Base-by-base conservation (phyloP, 2,888 invertebrate genomes). In the Philereme transversata region DNA sequence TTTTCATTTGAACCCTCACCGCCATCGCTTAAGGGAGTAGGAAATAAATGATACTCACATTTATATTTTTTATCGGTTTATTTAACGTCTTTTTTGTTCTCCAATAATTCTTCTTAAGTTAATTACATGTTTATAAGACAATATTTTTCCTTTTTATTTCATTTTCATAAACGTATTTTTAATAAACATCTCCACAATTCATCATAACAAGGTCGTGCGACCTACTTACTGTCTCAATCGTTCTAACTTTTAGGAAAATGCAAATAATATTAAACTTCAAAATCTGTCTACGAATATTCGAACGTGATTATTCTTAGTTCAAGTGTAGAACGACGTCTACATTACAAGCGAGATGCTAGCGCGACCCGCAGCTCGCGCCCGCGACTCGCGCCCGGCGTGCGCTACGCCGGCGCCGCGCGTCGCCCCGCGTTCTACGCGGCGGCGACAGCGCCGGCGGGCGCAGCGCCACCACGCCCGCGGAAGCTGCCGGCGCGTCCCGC, bases 101-200 rank as follows among this genome's bases (percentile, higher is more conserved):
- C 90, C 91, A 90, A 92, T 91, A 91, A 90, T 90, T 90, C 89
- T 84, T 87, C 91, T 91, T 91, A 90, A 86, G 84, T 89, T 90
- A 92, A 91, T 91, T 92, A 91, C 90, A 92, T 88, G 87, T 90
- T 92, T 91, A 91, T 89, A 86, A 88, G 90, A 90, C 90, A 90
- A 88, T 91, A 90, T 89, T 89, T 90, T 88, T 92, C 87, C 85
- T 88, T 90, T 90, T 90, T 88, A 90, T 89, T 88, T 82, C 87
- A 88, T 90, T 91, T 91, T 91, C 89, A 88, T 89, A 89, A 89
- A 91, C 87, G 88, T 86, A 90, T 89, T 91, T 89, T 91, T 90
- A 87, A 90, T 91, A 91, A 91, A 91, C 88, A 87, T 91, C 87
- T 90, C 83, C 90, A 88, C 90, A 90, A 84, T 88, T 89, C 88